phyloP scores from a whole-genome alignment of 1,140 invertebrate genomes.

The Zophobas atratus region DNA sequence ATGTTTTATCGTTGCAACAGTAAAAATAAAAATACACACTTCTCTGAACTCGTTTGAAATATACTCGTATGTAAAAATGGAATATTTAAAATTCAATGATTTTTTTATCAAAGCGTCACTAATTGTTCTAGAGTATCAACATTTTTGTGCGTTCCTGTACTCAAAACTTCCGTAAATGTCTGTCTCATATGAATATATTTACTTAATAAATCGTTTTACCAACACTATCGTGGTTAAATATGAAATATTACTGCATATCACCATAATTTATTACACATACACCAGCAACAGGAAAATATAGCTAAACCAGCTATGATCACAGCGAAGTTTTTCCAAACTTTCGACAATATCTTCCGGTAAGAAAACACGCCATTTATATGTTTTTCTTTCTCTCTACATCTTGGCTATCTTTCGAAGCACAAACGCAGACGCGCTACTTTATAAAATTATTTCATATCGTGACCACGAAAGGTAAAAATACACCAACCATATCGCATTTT shows the following conservation, averaged over 20 bases:
- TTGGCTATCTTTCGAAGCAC: background rate
- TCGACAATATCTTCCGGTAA: background rate
- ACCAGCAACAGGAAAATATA: background rate
- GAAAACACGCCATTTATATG: background rate
- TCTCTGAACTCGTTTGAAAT: too few relatives aligned
- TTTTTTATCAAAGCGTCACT: too few relatives aligned
- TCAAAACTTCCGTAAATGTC: background rate
- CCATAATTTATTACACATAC: background rate
- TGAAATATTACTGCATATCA: background rate
- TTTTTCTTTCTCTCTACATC: background rate
- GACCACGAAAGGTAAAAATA: slow-evolving; percentile 1
- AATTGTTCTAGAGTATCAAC: too few relatives aligned
- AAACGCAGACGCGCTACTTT: background rate
- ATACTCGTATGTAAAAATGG: too few relatives aligned
- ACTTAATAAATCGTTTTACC: background rate
- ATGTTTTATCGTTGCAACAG: too few relatives aligned
- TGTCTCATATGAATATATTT: background rate
- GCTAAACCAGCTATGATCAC: background rate
- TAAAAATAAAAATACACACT: too few relatives aligned
- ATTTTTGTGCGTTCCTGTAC: background rate
- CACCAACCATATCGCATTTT: background rate
- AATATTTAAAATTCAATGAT: too few relatives aligned
- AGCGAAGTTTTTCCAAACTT: background rate
- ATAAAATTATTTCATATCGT: background rate
- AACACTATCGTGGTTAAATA: slow-evolving; percentile 6